Conservation (phyloP, 1,140 invertebrate species). For the Armadillidium nasatum region DNA sequence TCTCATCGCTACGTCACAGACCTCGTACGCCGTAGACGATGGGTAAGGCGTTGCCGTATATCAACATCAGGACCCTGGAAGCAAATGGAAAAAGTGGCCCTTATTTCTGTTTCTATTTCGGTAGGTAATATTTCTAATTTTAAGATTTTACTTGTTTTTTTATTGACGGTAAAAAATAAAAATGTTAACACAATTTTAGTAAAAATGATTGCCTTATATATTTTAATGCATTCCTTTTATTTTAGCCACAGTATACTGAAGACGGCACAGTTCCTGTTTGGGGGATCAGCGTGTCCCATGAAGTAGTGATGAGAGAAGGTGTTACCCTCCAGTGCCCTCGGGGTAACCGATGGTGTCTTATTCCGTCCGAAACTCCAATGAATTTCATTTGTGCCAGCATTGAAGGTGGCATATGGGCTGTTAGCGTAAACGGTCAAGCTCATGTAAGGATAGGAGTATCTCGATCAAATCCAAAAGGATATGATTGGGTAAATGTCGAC, state of each 20-base stretch:
- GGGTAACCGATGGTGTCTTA: slow-evolving; percentile 64
- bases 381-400: slow-evolving; percentile 60
- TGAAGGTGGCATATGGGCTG: slow-evolving; percentile 72
- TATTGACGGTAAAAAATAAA: no score
- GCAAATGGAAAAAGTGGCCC: slow-evolving; percentile 73
- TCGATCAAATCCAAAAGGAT: slow-evolving; percentile 46
- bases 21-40: slow-evolving; percentile 75
- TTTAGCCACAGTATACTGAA: slow-evolving; percentile 40
- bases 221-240: slow-evolving; percentile 30
- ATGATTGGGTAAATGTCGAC: slow-evolving; percentile 40
- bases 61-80: slow-evolving; percentile 81
- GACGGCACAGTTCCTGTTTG: slow-evolving; percentile 47
- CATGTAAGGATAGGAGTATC: slow-evolving; percentile 54
- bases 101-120: slow-evolving; percentile 73
- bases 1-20: slow-evolving; percentile 78
- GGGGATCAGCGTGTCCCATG: slow-evolving; percentile 50
- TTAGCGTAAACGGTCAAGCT: slow-evolving; percentile 75
- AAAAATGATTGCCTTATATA: no score
- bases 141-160: no score
- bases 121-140: slow-evolving; percentile 48
- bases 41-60: slow-evolving; percentile 76
- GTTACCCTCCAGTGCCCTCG: slow-evolving; percentile 44
- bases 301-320: slow-evolving; percentile 49
- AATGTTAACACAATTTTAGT: no score
- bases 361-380: slow-evolving; percentile 69